Conservation (phyloP, 2,888 invertebrate species). For the Drosophila leonis region DNA sequence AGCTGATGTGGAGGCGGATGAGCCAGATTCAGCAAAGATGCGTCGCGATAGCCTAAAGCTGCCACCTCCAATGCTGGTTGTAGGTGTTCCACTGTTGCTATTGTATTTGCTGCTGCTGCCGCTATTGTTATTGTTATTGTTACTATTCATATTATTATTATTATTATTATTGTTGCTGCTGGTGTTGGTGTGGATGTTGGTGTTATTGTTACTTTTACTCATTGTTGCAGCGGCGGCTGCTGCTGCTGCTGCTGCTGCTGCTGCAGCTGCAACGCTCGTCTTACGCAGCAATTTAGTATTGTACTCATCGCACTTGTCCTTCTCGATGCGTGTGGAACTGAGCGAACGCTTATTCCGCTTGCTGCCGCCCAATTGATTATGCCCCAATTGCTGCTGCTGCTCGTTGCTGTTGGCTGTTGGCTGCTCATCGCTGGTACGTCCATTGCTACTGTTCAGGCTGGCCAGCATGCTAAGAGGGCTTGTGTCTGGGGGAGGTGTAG, state of each 20-base stretch:
- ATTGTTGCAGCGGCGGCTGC: slow-evolving; percentile 11
- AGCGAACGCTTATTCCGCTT: slow-evolving; percentile 85
- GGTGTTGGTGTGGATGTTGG: slow-evolving; percentile 16
- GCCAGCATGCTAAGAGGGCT: slow-evolving; percentile 74
- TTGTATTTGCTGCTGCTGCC: slow-evolving; percentile 35
- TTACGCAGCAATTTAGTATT: slow-evolving; percentile 84
- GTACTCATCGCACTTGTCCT: slow-evolving; percentile 85
- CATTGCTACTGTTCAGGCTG: slow-evolving; percentile 13
- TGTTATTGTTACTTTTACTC: slow-evolving; percentile 28
- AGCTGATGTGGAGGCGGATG: slow-evolving; percentile 76
- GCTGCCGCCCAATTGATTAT: slow-evolving; percentile 59
- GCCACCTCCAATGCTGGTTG: slow-evolving; percentile 45
- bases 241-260: slow-evolving; percentile 52
- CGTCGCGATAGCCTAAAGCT: slow-evolving; percentile 70
- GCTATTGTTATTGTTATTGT: slow-evolving; percentile 39
- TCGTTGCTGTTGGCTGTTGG: slow-evolving; percentile 34
- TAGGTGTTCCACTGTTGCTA: slow-evolving; percentile 43
- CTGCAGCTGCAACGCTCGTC: slow-evolving; percentile 65
- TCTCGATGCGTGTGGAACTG: slow-evolving; percentile 85
- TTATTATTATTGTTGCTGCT: slow-evolving; percentile 7
- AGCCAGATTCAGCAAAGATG: slow-evolving; percentile 62
- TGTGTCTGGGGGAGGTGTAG: slow-evolving; percentile 78
- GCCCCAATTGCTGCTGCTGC: slow-evolving; percentile 50
- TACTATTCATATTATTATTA: not conserved
- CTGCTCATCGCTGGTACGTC: slow-evolving; percentile 45